Base-by-base conservation (phyloP, 2,888 invertebrate species). In the Charanyca ferruginea region DNA sequence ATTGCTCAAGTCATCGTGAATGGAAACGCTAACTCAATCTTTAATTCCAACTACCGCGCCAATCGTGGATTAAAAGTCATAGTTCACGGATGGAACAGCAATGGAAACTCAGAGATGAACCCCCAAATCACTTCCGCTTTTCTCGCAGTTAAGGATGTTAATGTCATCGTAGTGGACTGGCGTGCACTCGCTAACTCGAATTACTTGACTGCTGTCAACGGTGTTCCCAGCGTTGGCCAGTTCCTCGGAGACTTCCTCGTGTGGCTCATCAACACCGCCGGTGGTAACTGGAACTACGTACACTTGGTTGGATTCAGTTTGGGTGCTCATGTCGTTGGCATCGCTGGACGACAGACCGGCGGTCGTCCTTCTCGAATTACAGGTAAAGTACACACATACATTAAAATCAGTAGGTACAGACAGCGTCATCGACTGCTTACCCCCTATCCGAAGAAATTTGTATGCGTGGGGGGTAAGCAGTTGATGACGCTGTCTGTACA, bases 261-360 rank as follows among this genome's bases (percentile, higher is more conserved):
- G 11, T 94, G 93, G 91, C 88, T 94, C 20, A 83, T 94, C 38
- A 83, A 87, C 54, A 90, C 83, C 0, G 89, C 87, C 25, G 93
- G 94, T 32, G 90, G 92, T 6, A 89, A 91, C 72, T 89, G 91
- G 88, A 90, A 90, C 69, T 89, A 92, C 57, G 86, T 95, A 0
- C 95, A 96, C 70, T 82, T 96, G 11, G 83, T 95, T 8, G 96
- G 96, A 18, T 92, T 92, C 86, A 95, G 95, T 73, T 88, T 96
- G 73, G 96, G 96, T 0, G 94, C 95, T 60, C 96, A 96, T 75
- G 86, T 95, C 1, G 92, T 92, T 1, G 94, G 93, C 3, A 89
- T 75, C 22, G 91, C 93, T 23, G 94, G 93, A 0, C 90, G 92
- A 0, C 72, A 80, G 2, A 77, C 85, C 6, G 83, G 83, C 11